These are phyloP conservation scores for Oncorhynchus kisutch DNA, from an alignment of 2,113 vertebrate species.

Conservation along the genomic window DNA sequence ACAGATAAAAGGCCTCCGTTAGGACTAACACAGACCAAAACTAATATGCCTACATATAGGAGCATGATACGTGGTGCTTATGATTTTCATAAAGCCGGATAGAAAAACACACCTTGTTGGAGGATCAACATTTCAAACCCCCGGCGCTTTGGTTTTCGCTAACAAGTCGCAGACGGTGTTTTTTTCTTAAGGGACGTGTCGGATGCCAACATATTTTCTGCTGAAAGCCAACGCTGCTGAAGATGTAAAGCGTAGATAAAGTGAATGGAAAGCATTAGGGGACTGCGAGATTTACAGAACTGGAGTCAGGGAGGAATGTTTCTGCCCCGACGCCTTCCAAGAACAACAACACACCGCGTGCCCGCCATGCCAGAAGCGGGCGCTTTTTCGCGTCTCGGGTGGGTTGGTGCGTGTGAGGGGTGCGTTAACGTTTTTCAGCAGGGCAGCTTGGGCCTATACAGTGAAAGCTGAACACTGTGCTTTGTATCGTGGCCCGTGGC, in stretches of 20 bases:
- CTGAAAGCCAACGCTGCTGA: constrained; percentile 35
- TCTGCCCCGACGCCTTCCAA: constrained; percentile 26
- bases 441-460: background rate
- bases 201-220: constrained; percentile 53
- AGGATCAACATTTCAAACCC: constrained; percentile 22
- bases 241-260: constrained; percentile 51
- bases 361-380: constrained; percentile 13
- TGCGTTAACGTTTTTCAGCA: constrained; percentile 15
- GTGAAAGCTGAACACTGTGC: constrained; percentile 24
- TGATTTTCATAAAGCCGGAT: constrained; percentile 34
- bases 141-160: constrained; percentile 15
- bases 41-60: constrained; percentile 20
- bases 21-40: constrained; percentile 16
- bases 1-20: constrained; percentile 27
- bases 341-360: constrained; percentile 32
- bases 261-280: constrained; percentile 39
- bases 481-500: constrained; percentile 26
- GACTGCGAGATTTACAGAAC: constrained; percentile 28
- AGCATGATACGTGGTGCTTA: constrained; percentile 38
- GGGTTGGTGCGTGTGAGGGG: constrained; percentile 23
- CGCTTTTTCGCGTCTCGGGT: constrained; percentile 11
- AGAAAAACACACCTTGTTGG: constrained; percentile 54
- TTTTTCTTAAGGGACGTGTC: constrained; percentile 23
- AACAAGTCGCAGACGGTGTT: constrained; percentile 42
- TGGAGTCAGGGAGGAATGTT: constrained; percentile 37